Conservation (phyloP, 1,140 invertebrate species). For the Bursaphelenchus mucronatus region DNA sequence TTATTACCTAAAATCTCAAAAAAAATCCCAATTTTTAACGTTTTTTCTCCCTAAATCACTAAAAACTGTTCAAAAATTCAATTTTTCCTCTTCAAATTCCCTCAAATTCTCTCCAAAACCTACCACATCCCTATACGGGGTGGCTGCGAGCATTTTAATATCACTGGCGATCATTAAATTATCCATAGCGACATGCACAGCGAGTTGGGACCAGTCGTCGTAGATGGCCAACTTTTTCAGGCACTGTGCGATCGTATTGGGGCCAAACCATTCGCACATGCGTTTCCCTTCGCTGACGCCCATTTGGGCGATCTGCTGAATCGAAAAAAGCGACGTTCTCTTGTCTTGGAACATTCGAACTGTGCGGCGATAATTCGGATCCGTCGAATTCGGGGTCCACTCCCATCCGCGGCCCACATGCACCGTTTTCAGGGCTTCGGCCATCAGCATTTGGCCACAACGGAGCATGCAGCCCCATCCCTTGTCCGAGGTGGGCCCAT, state of each 20-base stretch:
- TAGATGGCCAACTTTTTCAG: conserved; percentile 82
- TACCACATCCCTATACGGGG: conserved; percentile 10
- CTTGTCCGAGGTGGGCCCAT: conserved; percentile 78
- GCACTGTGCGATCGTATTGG: conserved; percentile 89
- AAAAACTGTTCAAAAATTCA: background rate
- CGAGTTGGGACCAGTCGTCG: conserved; percentile 82
- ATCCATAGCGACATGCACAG: conserved; percentile 90
- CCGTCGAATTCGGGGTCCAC: conserved; percentile 66
- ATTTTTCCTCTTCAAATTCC: background rate
- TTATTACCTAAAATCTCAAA: too few species aligned
- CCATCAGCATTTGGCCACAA: conserved; percentile 96
- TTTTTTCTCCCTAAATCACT: too few species aligned
- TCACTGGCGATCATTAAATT: conserved; percentile 65
- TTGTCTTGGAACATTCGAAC: conserved; percentile 85
- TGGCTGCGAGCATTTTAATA: conserved; percentile 7
- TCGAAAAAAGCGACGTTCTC: conserved; percentile 80
- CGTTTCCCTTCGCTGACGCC: conserved; percentile 88
- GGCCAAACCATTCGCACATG: conserved; percentile 97
- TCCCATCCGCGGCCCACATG: conserved; percentile 72
- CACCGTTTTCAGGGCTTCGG: conserved; percentile 73
- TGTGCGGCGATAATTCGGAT: conserved; percentile 73
- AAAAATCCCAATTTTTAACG: too few species aligned
- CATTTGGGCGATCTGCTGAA: conserved; percentile 94
- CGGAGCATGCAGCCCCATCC: conserved; percentile 99
- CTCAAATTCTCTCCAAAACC: conserved; percentile 3